Conservation (phyloP, 2,797 vertebrate species). For the Acipenser transmontanus region DNA sequence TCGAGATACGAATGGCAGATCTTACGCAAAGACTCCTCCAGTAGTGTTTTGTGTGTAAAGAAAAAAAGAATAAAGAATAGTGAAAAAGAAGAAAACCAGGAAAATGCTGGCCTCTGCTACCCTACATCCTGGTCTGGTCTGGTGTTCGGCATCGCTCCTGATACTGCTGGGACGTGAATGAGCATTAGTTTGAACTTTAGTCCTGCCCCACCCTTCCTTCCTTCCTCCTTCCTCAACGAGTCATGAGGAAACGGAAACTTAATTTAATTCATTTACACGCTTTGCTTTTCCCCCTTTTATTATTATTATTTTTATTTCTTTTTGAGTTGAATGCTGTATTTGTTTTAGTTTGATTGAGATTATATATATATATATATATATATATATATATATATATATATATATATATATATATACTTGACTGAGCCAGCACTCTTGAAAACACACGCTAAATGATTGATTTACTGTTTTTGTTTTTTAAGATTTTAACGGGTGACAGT, state of each 20-base stretch:
- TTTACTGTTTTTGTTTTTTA: constrained; percentile 14
- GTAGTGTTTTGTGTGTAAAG: constrained; percentile 62
- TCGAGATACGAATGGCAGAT: constrained; percentile 31
- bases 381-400: constrained; percentile 64
- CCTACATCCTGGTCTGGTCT: constrained; percentile 32
- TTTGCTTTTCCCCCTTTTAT: constrained; percentile 15
- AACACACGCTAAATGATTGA: constrained; percentile 13
- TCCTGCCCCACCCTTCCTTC: background rate
- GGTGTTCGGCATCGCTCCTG: constrained; percentile 40
- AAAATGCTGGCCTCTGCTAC: constrained; percentile 42
- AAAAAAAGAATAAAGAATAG: constrained; percentile 33
- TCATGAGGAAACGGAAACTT: background rate
- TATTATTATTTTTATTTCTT: constrained; percentile 45
- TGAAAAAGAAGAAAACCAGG: constrained; percentile 28
- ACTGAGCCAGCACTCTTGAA: constrained; percentile 41
- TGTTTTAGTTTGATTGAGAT: constrained; percentile 78
- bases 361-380: constrained; percentile 38
- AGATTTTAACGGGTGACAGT: constrained; percentile 30
- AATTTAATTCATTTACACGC: constrained; percentile 7
- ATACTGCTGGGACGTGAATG: background rate
- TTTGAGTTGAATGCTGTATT: constrained; percentile 82
- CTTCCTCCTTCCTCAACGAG: background rate
- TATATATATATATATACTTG: constrained; percentile 62
- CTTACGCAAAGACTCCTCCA: constrained; percentile 51
- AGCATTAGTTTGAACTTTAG: background rate